A percentile compares a stretch with the other conserved stretches of the same genome.
phyloP scores from a whole-genome alignment of 2,113 vertebrate genomes.

The Zeus faber region DNA sequence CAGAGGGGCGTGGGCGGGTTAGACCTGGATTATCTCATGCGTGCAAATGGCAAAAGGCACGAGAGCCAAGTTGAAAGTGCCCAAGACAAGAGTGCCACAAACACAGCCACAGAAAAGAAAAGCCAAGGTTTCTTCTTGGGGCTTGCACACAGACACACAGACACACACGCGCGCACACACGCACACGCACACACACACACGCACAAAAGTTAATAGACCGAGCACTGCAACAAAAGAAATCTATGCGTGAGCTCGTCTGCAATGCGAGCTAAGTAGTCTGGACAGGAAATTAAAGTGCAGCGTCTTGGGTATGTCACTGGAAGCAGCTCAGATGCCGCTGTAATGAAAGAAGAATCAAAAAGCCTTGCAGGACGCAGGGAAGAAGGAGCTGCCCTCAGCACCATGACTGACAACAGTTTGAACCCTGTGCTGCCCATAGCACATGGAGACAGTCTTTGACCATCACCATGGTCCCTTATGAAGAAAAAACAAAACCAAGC shows the following conservation, averaged over 20 bases:
- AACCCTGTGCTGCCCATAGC: too few relatives aligned
- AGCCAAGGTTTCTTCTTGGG: conserved; percentile 42
- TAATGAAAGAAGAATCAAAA: conserved; percentile 44
- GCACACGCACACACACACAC: conserved; percentile 33
- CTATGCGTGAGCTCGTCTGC: conserved; percentile 51
- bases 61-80: conserved; percentile 39
- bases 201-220: conserved; percentile 10
- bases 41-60: neutral
- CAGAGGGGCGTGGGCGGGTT: conserved; percentile 2
- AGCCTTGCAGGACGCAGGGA: conserved; percentile 2
- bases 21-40: conserved; percentile 19
- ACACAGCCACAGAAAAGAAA: conserved; percentile 56
- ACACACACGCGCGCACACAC: neutral
- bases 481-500: too few relatives aligned
- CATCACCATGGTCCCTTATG: too few relatives aligned
- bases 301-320: conserved; percentile 44
- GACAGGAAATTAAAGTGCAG: conserved; percentile 67
- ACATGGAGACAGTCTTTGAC: too few relatives aligned
- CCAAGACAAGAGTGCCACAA: conserved; percentile 49
- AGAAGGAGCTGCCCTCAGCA: too few relatives aligned
- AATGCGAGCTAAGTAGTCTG: conserved; percentile 56
- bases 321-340: conserved; percentile 30
- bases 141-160: conserved; percentile 19
- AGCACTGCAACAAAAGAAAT: conserved; percentile 45
- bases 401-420: too few relatives aligned